Percentiles rank a stretch among this genome's conserved stretches.
Evolutionary conservation across 1,140 invertebrate genomes (phyloP).

Genomic region (Drosophila lowei): DNA sequence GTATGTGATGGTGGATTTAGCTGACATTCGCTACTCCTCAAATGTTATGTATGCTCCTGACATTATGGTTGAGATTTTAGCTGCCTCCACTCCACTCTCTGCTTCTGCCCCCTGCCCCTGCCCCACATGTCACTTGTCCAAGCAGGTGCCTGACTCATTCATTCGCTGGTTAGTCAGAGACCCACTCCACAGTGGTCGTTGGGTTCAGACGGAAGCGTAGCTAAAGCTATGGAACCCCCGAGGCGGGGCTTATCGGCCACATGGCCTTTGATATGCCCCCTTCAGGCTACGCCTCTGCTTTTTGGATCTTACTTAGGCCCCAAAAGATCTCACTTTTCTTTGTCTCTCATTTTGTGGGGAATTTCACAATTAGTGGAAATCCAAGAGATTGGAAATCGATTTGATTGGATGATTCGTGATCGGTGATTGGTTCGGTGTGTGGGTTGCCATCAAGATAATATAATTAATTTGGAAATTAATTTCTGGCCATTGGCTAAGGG

Average conservation of each 20-base stretch:
- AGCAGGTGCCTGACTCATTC: slow-evolving; percentile 61
- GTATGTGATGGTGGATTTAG: background rate
- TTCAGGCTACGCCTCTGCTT: slow-evolving; percentile 1
- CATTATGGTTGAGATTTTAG: slow-evolving; percentile 24
- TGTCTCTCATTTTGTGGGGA: slow-evolving; percentile 22
- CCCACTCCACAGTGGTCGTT: background rate
- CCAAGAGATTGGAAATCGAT: slow-evolving; percentile 49
- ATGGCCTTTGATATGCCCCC: too few relatives aligned
- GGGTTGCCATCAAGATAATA: slow-evolving; percentile 39
- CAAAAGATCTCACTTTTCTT: slow-evolving; percentile 29
- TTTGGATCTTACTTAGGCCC: slow-evolving; percentile 18
- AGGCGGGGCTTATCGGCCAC: slow-evolving; percentile 8
- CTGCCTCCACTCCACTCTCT: background rate
- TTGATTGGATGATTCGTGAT: slow-evolving; percentile 12
- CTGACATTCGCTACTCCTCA: background rate
- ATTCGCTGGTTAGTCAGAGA: background rate
- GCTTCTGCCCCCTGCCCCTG: background rate
- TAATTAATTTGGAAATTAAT: slow-evolving; percentile 20
- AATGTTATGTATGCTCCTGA: slow-evolving; percentile 15
- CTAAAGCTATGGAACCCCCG: background rate
- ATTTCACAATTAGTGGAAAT: slow-evolving; percentile 75
- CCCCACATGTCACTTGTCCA: slow-evolving; percentile 47
- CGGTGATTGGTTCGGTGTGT: slow-evolving; percentile 12
- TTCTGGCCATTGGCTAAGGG: background rate
- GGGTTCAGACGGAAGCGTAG: slow-evolving; percentile 21